Evolutionary conservation across 2,797 vertebrate species (phyloP), one percentile per base, ranked within the genome.

Genomic region (Rhinogobio ventralis): DNA sequence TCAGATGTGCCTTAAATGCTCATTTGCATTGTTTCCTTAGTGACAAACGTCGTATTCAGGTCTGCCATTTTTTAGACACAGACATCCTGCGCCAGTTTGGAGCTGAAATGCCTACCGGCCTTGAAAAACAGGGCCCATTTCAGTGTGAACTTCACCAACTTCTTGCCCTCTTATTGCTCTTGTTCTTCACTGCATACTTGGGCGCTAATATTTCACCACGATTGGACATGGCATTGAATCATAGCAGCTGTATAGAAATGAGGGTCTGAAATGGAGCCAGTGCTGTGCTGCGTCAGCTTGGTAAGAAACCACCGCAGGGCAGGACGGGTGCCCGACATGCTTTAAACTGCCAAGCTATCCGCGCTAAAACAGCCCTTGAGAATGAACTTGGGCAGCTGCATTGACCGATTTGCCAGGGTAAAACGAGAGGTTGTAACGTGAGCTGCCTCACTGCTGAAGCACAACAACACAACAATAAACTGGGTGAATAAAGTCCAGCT

Each of bases 1-100:
- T 86, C 78, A 55, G 81, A 67, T 36, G 17, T 51, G 83, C 77
- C 57, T 82, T 79, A 83, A 81, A 82, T 88, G 81, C 69, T 87
- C 64, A 49, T 83, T 88, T 80, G 53, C 51, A 78, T 81, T 62
- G 81, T 84, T 84, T 86, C 85, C 68, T 81, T 25, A 57, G 60
- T 49, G 42, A 79, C 85, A 85, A 85, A 86, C 72, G 55, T 83
- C 77, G 81, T 67, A 28, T 36, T 42, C 80, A 60, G 51, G 39
- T 42, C 66, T 73, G 86, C 71, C 64, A 85, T 83, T 46, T 83
- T 46, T 46, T 42, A 85, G 75, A 46, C 1, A 7, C 17, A 46
- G 64, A 28, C 57, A 81, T 83, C 20, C 66, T 20, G 25, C 20
- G 8, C 33, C 36, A 55, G 28, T 71, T 85, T 13, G 6, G 36